A percentile compares a stretch with the other conserved stretches of the same genome.
These are phyloP conservation scores for Ophion costatus DNA, from an alignment of 2,888 invertebrate genomes.

Conservation along the genomic window DNA sequence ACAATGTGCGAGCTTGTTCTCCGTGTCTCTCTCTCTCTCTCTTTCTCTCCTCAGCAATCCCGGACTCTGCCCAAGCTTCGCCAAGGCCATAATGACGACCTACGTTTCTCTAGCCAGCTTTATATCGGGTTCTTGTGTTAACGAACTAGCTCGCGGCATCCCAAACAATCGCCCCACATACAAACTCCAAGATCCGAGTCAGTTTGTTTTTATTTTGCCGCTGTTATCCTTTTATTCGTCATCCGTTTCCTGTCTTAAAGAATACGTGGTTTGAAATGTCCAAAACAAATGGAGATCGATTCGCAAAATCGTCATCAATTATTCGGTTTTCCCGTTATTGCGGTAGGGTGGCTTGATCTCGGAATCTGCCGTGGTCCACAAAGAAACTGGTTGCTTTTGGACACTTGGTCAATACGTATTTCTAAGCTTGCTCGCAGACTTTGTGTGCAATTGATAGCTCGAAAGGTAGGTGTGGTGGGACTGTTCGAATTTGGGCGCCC, in stretches of 20 bases:
- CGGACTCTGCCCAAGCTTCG: slow-evolving; percentile 37
- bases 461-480: slow-evolving; percentile 30
- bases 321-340: too few relatives aligned
- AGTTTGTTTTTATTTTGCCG: background rate
- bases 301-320: too few relatives aligned
- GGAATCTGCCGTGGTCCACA: too few relatives aligned
- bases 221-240: background rate
- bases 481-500: slow-evolving; percentile 23
- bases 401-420: background rate
- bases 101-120: slow-evolving; percentile 1
- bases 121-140: slow-evolving; percentile 4
- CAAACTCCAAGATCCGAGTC: slow-evolving; percentile 13
- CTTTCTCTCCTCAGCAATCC: slow-evolving; percentile 32
- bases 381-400: too few relatives aligned
- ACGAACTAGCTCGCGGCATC: background rate
- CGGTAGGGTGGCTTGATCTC: too few relatives aligned
- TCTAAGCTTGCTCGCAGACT: background rate
- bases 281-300: too few relatives aligned
- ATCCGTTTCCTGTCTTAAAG: background rate
- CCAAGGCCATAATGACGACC: slow-evolving; percentile 59
- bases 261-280: too few relatives aligned
- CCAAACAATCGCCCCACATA: background rate
- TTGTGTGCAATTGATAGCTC: slow-evolving; percentile 40
- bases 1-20: slow-evolving; percentile 74
- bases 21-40: slow-evolving; percentile 26